phyloP scores from a whole-genome alignment of 2,888 invertebrate genomes.

The Macrostomum cliftonense region DNA sequence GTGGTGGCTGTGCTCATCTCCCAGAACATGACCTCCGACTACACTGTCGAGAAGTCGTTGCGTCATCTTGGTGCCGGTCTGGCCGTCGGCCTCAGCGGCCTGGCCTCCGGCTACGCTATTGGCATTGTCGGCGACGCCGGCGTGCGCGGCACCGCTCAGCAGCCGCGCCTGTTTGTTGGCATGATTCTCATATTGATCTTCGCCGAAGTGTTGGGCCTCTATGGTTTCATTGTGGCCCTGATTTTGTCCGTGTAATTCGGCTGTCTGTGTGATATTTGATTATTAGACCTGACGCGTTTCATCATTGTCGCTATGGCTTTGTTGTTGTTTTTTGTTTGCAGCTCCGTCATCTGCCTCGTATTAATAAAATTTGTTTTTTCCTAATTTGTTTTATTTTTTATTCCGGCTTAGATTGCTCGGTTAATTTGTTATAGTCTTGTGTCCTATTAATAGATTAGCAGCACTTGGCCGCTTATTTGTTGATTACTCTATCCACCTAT shows the following conservation, averaged over 20 bases:
- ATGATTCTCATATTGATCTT: constrained; percentile 99
- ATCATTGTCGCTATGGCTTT: too few species aligned
- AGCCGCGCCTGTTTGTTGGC: constrained; percentile 96
- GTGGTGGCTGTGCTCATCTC: constrained; percentile 93
- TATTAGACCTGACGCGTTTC: too few species aligned
- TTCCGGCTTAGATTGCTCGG: too few species aligned
- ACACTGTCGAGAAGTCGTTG: constrained; percentile 42
- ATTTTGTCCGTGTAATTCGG: constrained; percentile 41
- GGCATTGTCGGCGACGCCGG: constrained; percentile 98
- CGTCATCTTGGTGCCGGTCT: constrained; percentile 89
- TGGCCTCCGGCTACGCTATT: constrained; percentile 97
- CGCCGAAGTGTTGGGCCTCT: constrained; percentile 99
- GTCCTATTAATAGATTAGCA: too few species aligned
- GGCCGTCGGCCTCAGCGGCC: constrained; percentile 84
- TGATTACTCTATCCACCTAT: too few species aligned
- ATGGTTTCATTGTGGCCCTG: constrained; percentile 98
- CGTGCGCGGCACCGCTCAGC: constrained; percentile 94
- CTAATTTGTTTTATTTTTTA: too few species aligned
- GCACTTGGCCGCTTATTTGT: too few species aligned
- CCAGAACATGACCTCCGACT: constrained; percentile 2
- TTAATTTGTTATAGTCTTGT: too few species aligned
- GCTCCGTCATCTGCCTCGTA: too few species aligned
- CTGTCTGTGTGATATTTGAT: too few species aligned
- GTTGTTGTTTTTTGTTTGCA: too few species aligned
- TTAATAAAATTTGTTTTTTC: too few species aligned